A percentile compares a stretch with the other conserved stretches of the same genome.
Conservation (phyloP, 2,113 vertebrate species). For the Stigmatopora argus region DNA sequence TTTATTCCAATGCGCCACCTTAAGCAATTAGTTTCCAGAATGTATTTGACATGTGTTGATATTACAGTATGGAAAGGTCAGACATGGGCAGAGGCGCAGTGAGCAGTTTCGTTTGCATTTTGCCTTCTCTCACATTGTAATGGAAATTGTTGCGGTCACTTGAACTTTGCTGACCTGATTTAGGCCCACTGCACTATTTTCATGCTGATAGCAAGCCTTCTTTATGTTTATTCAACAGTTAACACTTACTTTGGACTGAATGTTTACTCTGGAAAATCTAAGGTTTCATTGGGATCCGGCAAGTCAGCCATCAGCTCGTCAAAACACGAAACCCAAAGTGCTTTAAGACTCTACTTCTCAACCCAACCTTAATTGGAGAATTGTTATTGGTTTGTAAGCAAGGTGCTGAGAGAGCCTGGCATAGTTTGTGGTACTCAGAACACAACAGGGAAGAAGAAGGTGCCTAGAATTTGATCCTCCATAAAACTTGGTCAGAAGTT, state of each 20-base stretch:
- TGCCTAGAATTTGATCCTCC: slow-evolving; percentile 33
- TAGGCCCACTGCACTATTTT: slow-evolving; percentile 46
- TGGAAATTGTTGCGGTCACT: slow-evolving; percentile 60
- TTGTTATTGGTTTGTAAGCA: slow-evolving; percentile 25
- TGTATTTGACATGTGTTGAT: slow-evolving; percentile 70
- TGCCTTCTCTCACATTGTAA: slow-evolving; percentile 15
- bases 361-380: slow-evolving; percentile 4
- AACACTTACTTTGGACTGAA: slow-evolving; percentile 34
- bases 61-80: slow-evolving; percentile 72
- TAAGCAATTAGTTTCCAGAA: slow-evolving; percentile 72
- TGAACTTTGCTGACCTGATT: slow-evolving; percentile 48
- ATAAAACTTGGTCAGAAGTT: slow-evolving; percentile 13
- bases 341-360: not conserved
- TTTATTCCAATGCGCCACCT: slow-evolving; percentile 44
- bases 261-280: slow-evolving; percentile 51
- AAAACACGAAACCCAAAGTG: slow-evolving; percentile 35
- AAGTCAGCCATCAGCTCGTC: slow-evolving; percentile 51
- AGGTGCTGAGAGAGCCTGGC: slow-evolving; percentile 23
- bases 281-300: slow-evolving; percentile 38
- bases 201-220: slow-evolving; percentile 51
- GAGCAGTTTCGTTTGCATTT: slow-evolving; percentile 17
- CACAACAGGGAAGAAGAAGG: slow-evolving; percentile 11
- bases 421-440: slow-evolving; percentile 35
- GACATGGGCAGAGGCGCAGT: slow-evolving; percentile 48
- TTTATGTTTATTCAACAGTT: slow-evolving; percentile 43